Conservation (phyloP, 2,888 invertebrate species). For the Amiota minor region DNA sequence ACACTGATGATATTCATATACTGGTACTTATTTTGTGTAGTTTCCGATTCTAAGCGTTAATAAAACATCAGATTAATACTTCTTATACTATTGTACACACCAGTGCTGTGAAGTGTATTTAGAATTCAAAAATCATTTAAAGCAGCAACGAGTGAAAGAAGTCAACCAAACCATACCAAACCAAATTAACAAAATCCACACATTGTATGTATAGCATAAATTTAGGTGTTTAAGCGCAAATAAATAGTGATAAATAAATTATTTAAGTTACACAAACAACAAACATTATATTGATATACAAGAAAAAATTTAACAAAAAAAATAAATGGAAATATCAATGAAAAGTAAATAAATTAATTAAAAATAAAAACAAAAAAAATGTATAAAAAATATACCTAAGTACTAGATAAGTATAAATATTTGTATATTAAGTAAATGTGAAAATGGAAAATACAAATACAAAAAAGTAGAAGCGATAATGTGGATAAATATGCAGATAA, state of each 20-base stretch:
- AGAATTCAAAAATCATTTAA: too few relatives aligned
- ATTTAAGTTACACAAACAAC: slow-evolving; percentile 39
- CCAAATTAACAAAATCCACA: slow-evolving; percentile 33
- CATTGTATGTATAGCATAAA: slow-evolving; percentile 42
- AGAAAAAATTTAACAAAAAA: slow-evolving; percentile 5
- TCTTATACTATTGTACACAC: too few relatives aligned
- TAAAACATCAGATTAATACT: too few relatives aligned
- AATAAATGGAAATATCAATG: slow-evolving; percentile 1
- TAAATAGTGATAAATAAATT: slow-evolving; percentile 54
- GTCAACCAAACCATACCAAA: slow-evolving; percentile 11
- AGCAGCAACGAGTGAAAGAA: slow-evolving; percentile 33
- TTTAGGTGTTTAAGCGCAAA: slow-evolving; percentile 15
- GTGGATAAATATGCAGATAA: slow-evolving; percentile 39
- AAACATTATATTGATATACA: slow-evolving; percentile 36
- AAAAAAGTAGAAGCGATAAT: slow-evolving; percentile 20
- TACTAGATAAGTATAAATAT: slow-evolving; percentile 23
- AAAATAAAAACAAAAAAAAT: slow-evolving; percentile 18
- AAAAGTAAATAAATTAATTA: slow-evolving; percentile 29
- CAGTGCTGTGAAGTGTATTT: too few relatives aligned
- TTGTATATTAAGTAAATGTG: slow-evolving; percentile 11
- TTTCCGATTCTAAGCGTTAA: too few relatives aligned
- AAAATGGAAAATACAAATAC: neutral
- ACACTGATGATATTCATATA: too few relatives aligned
- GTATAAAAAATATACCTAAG: slow-evolving; percentile 17
- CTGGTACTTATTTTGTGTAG: too few relatives aligned